Evolutionary conservation across 2,888 invertebrate species (phyloP), one percentile per base, ranked within the genome.

Genomic region (Stenodera caucasica): DNA sequence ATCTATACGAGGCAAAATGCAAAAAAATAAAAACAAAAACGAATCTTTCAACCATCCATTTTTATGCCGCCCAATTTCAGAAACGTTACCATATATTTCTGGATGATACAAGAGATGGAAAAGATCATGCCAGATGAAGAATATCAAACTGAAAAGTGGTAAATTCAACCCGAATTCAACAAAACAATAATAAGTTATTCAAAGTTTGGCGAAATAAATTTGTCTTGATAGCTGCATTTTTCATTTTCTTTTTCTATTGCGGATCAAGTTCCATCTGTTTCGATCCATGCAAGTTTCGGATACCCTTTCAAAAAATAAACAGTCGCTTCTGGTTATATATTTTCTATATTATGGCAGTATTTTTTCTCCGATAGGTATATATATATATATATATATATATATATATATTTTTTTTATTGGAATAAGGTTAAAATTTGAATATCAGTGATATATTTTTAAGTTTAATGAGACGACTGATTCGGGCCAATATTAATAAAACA

Each of bases 401-500:
- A n/a, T n/a, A n/a, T n/a, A 8, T 30, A 30, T 30, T 30, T 30
- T 30, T 30, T 7, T 9, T 30, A 30, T 5, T 2, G 1, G 8
- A 30, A 8, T 1, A 8, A 30, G 3, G 11, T 40, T 35, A 35
- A 4, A 40, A 18, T 9, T 40, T 21, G 21, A 4, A 45, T 23
- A 45, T 45, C 12, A 23, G 9, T 21, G 11, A 21, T 23, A 23
- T 12, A n/a, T 11, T 23, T 45, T 23, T 12, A 23, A 29, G 29
- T 61, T 61, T 61, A 55, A 58, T 57, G 58, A 58, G 29, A 50
- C 26, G 45, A 54, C 55, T 50, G 45, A 51, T 55, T 53, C 58
- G 35, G 18, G n/a, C 35, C 55, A 30, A 55, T 61, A 61, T 61
- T 52, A 61, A 61, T 61, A 61, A 58, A 61, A 61, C 35, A 61